These are phyloP conservation scores for Cuculus canorus DNA, from an alignment of 2,797 vertebrate genomes.

Conservation along the genomic window DNA sequence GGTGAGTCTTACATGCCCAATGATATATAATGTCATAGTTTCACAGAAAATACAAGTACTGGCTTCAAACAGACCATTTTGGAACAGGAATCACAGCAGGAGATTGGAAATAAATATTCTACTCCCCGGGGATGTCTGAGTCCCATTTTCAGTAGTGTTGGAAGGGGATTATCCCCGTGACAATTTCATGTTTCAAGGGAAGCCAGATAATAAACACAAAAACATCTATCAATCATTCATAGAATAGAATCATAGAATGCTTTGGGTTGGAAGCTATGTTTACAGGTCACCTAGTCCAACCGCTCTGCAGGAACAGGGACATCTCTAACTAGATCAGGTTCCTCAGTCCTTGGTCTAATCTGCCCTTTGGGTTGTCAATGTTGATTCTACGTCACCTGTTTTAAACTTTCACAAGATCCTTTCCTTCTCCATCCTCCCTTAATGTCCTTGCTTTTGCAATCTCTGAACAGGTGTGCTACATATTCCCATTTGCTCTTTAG, in stretches of 20 bases:
- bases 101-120: background rate
- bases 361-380: background rate
- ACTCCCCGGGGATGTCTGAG: background rate
- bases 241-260: too few relatives aligned
- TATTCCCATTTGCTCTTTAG: slow-evolving; percentile 67
- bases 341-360: background rate
- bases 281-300: too few relatives aligned
- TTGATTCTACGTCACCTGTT: background rate
- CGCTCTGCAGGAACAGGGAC: too few relatives aligned
- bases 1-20: slow-evolving; percentile 56
- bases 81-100: background rate
- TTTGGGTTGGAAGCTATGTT: too few relatives aligned
- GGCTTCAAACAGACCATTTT: background rate
- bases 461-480: background rate
- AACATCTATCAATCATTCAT: background rate
- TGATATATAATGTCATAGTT: background rate
- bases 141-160: background rate
- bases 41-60: background rate
- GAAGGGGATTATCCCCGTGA: background rate
- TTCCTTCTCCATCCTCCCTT: background rate
- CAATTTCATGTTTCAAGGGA: background rate
- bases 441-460: background rate
- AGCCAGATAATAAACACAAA: background rate
- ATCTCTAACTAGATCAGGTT: too few relatives aligned
- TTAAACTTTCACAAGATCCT: background rate